Conservation (phyloP, 1,140 invertebrate species). For the Neodiprion virginianus region DNA sequence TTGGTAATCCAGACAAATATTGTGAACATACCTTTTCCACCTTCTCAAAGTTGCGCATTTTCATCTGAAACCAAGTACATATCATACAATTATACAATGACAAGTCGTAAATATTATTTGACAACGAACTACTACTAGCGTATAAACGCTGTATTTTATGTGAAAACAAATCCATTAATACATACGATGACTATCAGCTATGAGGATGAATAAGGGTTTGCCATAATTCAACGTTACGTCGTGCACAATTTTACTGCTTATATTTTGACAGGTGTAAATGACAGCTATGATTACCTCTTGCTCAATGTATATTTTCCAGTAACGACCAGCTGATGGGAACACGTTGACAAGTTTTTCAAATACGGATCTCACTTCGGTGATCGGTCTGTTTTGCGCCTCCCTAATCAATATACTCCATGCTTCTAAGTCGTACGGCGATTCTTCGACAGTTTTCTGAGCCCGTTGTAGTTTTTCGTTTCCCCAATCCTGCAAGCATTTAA, state of each 20-base stretch:
- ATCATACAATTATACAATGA: constrained; percentile 20
- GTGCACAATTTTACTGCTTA: constrained; percentile 9
- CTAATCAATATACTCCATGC: constrained; percentile 95
- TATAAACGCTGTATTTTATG: too few relatives aligned
- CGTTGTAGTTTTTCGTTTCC: constrained; percentile 82
- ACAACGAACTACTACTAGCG: background rate
- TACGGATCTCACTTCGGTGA: constrained; percentile 88
- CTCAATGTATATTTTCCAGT: constrained; percentile 99
- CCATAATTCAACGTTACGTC: constrained; percentile 21
- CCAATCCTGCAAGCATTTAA: constrained; percentile 73
- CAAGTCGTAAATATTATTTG: background rate
- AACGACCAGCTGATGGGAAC: constrained; percentile 95
- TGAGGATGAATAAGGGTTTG: constrained; percentile 16
- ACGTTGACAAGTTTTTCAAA: constrained; percentile 94
- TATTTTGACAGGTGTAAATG: constrained; percentile 18
- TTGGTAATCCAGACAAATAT: constrained; percentile 42
- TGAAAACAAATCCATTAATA: too few relatives aligned
- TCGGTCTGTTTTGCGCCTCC: constrained; percentile 89
- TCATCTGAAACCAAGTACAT: constrained; percentile 77
- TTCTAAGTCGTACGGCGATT: constrained; percentile 92
- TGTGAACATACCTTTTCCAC: constrained; percentile 92
- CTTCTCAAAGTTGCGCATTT: constrained; percentile 93
- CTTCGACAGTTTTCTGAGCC: constrained; percentile 82
- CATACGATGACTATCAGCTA: too few relatives aligned
- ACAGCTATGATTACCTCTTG: constrained; percentile 80